phyloP scores from a whole-genome alignment of 53 echinoderm and acorn worm species.

The Crossaster papposus region DNA sequence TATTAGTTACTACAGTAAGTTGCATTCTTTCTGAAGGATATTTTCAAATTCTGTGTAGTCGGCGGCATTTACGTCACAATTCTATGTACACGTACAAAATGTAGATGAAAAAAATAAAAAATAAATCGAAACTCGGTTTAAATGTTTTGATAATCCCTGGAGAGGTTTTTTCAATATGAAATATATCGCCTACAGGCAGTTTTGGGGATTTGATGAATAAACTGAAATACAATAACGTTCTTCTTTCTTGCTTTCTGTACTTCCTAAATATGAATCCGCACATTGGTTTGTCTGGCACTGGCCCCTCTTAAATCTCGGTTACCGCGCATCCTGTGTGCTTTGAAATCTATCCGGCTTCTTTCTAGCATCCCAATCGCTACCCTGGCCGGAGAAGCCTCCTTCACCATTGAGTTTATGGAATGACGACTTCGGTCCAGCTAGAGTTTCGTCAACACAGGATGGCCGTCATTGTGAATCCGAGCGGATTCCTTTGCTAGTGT shows the following conservation, averaged over 20 bases:
- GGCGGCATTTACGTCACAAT: not conserved
- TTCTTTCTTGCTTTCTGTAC: not conserved
- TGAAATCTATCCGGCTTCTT: conserved; percentile 16
- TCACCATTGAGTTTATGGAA: not conserved
- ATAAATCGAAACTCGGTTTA: not conserved
- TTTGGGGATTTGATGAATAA: not conserved
- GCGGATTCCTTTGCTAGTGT: not conserved
- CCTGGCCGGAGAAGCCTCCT: not conserved
- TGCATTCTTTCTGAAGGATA: too few species aligned
- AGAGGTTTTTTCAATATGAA: conserved; percentile 15
- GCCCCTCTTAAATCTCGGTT: conserved; percentile 15
- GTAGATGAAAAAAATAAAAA: not conserved
- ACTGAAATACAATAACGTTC: not conserved
- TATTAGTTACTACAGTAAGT: too few species aligned
- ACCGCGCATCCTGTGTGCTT: conserved; percentile 17
- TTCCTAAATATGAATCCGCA: not conserved
- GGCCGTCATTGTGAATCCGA: not conserved
- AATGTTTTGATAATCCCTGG: not conserved
- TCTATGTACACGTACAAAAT: too few species aligned
- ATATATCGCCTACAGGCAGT: conserved; percentile 7
- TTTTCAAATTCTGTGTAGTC: not conserved
- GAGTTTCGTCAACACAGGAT: not conserved
- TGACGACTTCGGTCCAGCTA: not conserved
- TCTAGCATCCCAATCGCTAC: too few species aligned
- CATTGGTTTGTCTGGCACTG: not conserved